phyloP scores from a whole-genome alignment of 2,797 vertebrate species.

The Lindbergichthys nudifrons region DNA sequence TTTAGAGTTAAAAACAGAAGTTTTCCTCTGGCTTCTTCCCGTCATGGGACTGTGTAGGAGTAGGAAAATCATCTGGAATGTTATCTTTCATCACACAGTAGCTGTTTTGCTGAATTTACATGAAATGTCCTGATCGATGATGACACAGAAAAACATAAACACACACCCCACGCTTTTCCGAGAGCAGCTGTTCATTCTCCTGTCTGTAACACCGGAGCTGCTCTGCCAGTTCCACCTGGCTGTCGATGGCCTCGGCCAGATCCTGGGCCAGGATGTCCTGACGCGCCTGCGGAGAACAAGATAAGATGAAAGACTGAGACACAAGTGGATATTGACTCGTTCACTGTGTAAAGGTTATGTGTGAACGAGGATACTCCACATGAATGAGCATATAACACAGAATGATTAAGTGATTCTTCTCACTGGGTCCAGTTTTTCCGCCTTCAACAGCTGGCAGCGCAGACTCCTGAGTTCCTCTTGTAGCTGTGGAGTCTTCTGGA shows the following conservation, averaged over 20 bases:
- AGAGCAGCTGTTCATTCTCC: constrained; percentile 80
- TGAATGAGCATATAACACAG: background rate
- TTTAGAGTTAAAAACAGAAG: background rate
- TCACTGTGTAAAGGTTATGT: background rate
- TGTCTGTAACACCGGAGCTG: constrained; percentile 84
- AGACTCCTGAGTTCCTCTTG: constrained; percentile 84
- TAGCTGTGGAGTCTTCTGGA: constrained; percentile 80
- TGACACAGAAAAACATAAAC: constrained; percentile 6
- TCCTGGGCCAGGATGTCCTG: constrained; percentile 89
- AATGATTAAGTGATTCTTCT: constrained; percentile 19
- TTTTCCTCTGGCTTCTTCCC: background rate
- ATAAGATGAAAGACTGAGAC: constrained; percentile 1
- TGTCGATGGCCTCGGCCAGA: constrained; percentile 86
- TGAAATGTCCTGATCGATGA: constrained; percentile 1
- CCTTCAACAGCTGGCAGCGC: constrained; percentile 75
- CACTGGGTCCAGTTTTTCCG: constrained; percentile 84
- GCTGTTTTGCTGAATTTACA: constrained; percentile 13
- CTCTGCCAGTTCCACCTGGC: constrained; percentile 85
- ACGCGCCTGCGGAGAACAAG: constrained; percentile 76
- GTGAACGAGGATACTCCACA: too few species aligned
- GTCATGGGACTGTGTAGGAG: background rate
- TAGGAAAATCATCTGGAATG: background rate
- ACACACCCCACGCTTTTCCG: constrained; percentile 84
- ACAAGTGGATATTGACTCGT: background rate
- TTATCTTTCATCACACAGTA: background rate